Evolutionary conservation across 2,888 invertebrate species (phyloP).

Genomic region (Monoplex corrugatus): DNA sequence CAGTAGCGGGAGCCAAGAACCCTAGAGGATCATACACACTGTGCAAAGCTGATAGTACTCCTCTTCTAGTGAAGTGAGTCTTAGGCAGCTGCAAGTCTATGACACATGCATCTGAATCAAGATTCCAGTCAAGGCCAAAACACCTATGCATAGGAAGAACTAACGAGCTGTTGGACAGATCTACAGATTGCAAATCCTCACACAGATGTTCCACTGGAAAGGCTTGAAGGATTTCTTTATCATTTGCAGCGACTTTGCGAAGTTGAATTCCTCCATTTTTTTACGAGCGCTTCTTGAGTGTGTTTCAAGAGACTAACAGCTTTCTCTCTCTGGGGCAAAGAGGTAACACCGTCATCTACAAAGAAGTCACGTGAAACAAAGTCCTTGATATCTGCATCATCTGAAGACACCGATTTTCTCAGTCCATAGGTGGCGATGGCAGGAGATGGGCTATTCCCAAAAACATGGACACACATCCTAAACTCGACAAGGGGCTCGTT

Average conservation of each 20-base stretch:
- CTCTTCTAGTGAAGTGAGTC: slow-evolving; percentile 43
- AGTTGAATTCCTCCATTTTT: slow-evolving; percentile 53
- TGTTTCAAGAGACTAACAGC: slow-evolving; percentile 56
- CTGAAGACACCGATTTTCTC: slow-evolving; percentile 45
- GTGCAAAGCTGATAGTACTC: slow-evolving; percentile 46
- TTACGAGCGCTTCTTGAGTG: slow-evolving; percentile 55
- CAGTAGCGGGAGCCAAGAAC: slow-evolving; percentile 39
- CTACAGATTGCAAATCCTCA: slow-evolving; percentile 39
- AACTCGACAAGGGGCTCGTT: slow-evolving; percentile 56
- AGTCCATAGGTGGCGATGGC: slow-evolving; percentile 60
- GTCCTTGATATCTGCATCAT: slow-evolving; percentile 51
- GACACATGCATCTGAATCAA: slow-evolving; percentile 15
- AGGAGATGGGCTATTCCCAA: slow-evolving; percentile 62
- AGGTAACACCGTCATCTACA: slow-evolving; percentile 61
- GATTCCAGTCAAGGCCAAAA: slow-evolving; percentile 48
- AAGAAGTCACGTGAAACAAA: slow-evolving; percentile 60
- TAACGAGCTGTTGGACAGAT: slow-evolving; percentile 38
- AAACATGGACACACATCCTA: slow-evolving; percentile 62
- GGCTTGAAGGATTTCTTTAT: slow-evolving; percentile 43
- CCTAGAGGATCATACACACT: slow-evolving; percentile 51
- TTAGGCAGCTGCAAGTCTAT: not conserved
- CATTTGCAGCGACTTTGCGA: slow-evolving; percentile 63
- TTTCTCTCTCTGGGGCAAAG: slow-evolving; percentile 47
- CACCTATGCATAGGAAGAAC: slow-evolving; percentile 46
- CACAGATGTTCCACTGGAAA: slow-evolving; percentile 51